Percentiles rank a stretch among this genome's conserved stretches.
Conservation (phyloP, 2,113 vertebrate genomes). For the Gallinago undulata region DNA sequence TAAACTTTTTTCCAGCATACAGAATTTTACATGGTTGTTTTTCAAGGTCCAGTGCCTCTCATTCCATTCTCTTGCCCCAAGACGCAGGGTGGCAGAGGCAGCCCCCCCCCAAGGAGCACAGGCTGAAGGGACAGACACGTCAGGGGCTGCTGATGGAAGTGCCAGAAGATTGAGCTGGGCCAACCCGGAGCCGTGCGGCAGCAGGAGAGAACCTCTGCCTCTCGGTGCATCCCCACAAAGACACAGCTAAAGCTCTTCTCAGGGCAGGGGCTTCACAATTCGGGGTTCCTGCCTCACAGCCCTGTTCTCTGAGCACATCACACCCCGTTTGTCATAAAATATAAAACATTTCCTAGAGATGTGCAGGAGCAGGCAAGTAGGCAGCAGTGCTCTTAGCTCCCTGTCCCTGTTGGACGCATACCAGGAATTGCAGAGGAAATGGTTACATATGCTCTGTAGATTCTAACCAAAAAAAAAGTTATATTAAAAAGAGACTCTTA, state of each 20-base stretch:
- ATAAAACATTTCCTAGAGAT: neutral
- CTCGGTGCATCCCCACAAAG: neutral
- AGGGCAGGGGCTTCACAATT: neutral
- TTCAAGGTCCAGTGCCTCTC: neutral
- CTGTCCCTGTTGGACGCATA: neutral
- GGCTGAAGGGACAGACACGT: neutral
- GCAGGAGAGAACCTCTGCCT: neutral
- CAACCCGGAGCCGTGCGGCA: rapidly evolving
- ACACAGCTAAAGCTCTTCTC: neutral
- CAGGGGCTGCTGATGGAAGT: neutral
- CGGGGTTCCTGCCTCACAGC: neutral
- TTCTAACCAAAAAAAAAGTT: neutral
- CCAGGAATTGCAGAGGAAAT: neutral
- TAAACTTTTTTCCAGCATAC: neutral
- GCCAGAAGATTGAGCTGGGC: neutral
- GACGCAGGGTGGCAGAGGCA: neutral
- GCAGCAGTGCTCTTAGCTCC: neutral
- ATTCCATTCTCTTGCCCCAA: neutral
- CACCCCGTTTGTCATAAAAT: neutral
- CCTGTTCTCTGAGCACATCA: neutral
- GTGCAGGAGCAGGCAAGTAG: neutral
- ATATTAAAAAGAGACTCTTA: neutral
- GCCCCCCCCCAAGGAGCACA: neutral
- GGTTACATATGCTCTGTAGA: neutral
- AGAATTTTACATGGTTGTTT: neutral